phyloP scores from a whole-genome alignment of 2,797 vertebrate species.

The Kryptolebias ocellatus region DNA sequence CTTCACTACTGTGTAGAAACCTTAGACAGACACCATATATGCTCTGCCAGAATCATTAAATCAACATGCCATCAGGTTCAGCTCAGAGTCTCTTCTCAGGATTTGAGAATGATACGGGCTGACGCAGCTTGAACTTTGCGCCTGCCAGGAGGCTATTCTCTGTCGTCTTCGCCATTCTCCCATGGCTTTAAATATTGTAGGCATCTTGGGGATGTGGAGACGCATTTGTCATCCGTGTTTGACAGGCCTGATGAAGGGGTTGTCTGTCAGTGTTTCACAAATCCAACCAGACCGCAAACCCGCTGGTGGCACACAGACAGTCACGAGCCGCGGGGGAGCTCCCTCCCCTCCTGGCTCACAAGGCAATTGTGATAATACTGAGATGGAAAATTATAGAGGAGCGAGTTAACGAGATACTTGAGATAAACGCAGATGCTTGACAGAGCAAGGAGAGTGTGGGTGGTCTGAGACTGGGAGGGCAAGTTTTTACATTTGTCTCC shows the following conservation, averaged over 20 bases:
- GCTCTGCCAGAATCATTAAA: slow-evolving; percentile 79
- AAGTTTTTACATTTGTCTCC: slow-evolving; percentile 62
- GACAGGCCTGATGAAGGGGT: slow-evolving; percentile 82
- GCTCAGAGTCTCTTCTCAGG: slow-evolving; percentile 65
- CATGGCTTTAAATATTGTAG: slow-evolving; percentile 79
- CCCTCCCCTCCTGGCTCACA: slow-evolving; percentile 65
- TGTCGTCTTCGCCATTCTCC: slow-evolving; percentile 68
- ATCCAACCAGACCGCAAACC: slow-evolving; percentile 76
- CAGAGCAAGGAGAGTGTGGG: slow-evolving; percentile 60
- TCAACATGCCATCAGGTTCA: slow-evolving; percentile 71
- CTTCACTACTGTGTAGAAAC: slow-evolving; percentile 62
- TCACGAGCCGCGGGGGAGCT: slow-evolving; percentile 66
- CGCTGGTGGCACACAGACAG: slow-evolving; percentile 71
- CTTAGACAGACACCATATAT: slow-evolving; percentile 74
- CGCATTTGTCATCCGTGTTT: slow-evolving; percentile 81
- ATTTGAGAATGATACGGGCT: slow-evolving; percentile 76
- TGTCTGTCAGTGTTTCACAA: slow-evolving; percentile 79
- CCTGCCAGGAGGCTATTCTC: slow-evolving; percentile 72
- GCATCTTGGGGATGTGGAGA: slow-evolving; percentile 78
- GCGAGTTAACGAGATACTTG: slow-evolving; percentile 71
- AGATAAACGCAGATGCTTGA: slow-evolving; percentile 74
- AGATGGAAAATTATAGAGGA: slow-evolving; percentile 79
- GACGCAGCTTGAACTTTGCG: slow-evolving; percentile 74
- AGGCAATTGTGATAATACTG: slow-evolving; percentile 80
- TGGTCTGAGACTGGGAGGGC: slow-evolving; percentile 63